Evolutionary conservation across 2,888 invertebrate species (phyloP).

Genomic region (Chorisops tibialis): DNA sequence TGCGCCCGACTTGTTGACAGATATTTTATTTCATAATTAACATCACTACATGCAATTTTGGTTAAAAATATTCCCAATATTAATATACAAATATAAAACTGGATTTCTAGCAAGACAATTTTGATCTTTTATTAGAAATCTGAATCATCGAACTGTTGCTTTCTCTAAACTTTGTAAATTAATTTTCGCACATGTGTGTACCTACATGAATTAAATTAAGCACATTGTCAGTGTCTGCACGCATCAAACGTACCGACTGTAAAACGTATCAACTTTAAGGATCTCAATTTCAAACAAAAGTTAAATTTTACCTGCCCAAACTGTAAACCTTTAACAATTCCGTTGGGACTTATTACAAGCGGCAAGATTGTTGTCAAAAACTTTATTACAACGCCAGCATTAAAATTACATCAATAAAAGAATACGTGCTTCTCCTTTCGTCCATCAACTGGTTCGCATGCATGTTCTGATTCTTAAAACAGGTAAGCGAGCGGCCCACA

Average conservation of each 20-base stretch:
- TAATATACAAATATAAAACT: no score
- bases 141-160: no score
- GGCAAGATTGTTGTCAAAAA: conserved; percentile 24
- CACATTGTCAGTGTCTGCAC: background rate
- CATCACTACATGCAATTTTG: no score
- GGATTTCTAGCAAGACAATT: no score
- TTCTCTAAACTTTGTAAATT: no score
- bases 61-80: no score
- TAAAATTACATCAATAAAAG: conserved; percentile 25
- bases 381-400: conserved; percentile 25
- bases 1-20: no score
- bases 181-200: no score
- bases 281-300: conserved; percentile 6
- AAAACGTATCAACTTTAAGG: conserved; percentile 14
- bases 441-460: conserved; percentile 14
- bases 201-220: no score
- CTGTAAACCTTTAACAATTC: conserved; percentile 19
- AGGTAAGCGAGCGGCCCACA: conserved; percentile 6
- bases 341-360: conserved; percentile 17
- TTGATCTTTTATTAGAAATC: no score
- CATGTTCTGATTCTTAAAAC: conserved; percentile 11
- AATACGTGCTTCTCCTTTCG: conserved; percentile 18
- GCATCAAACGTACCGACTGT: conserved; percentile 17
- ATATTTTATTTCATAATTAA: no score
- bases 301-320: background rate